Conservation (phyloP, 2,113 vertebrate genomes). For the Hyaena hyaena region DNA sequence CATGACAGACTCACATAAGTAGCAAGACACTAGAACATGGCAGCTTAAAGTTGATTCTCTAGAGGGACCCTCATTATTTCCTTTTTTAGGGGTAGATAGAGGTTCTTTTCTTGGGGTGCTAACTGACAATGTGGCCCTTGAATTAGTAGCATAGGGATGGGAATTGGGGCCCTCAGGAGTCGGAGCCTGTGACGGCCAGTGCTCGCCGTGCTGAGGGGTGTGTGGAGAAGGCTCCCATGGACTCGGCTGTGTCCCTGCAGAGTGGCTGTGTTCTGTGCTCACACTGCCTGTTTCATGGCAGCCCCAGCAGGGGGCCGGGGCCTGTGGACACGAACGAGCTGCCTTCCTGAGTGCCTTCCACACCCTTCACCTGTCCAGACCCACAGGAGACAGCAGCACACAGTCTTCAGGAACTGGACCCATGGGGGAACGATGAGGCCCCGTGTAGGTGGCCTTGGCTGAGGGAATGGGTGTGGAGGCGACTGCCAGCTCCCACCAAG, state of each 20-base stretch:
- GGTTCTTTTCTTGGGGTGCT: constrained; percentile 90
- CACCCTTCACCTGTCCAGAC: background rate
- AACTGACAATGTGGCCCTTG: constrained; percentile 89
- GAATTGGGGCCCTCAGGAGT: constrained; percentile 86
- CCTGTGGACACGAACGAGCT: no score
- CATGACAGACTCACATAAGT: background rate
- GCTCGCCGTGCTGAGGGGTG: constrained; percentile 59
- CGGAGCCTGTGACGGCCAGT: constrained; percentile 90
- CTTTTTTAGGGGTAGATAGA: constrained; percentile 84
- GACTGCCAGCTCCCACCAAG: background rate
- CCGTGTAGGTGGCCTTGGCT: background rate
- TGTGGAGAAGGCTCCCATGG: background rate
- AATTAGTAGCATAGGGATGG: constrained; percentile 88
- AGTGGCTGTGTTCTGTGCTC: background rate
- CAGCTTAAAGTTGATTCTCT: background rate
- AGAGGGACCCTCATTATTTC: constrained; percentile 87
- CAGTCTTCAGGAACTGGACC: background rate
- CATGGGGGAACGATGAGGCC: background rate
- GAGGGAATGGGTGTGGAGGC: background rate
- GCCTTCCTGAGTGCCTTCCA: background rate
- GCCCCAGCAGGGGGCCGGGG: background rate
- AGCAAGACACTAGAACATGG: background rate
- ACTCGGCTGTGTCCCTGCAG: background rate
- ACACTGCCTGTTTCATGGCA: background rate
- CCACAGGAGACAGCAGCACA: background rate